A percentile compares a stretch with the other conserved stretches of the same genome.
Evolutionary conservation across 2,113 vertebrate species (phyloP).

Genomic region (Anthoscopus minutus): DNA sequence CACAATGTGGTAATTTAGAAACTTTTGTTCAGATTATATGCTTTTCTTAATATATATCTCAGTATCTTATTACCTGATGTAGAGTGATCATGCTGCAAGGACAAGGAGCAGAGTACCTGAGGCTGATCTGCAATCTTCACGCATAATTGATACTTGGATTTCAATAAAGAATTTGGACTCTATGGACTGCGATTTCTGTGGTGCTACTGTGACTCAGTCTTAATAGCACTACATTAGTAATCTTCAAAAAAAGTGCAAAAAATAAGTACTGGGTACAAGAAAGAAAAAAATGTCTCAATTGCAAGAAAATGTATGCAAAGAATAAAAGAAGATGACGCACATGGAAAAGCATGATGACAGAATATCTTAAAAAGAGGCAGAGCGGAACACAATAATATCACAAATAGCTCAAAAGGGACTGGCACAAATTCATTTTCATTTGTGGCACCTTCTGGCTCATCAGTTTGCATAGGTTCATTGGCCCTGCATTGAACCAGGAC

Average conservation of each 20-base stretch:
- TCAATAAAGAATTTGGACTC: neutral
- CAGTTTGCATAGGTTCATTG: neutral
- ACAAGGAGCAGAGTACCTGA: neutral
- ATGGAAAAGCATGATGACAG: neutral
- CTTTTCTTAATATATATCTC: neutral
- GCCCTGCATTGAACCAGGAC: neutral
- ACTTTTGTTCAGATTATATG: neutral
- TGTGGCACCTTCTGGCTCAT: conserved; percentile 26
- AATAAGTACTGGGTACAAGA: neutral
- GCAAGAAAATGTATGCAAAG: neutral
- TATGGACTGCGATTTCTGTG: neutral
- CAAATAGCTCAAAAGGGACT: neutral
- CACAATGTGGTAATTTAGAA: neutral
- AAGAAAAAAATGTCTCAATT: neutral
- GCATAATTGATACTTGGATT: neutral
- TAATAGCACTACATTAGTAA: neutral
- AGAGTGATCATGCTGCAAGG: neutral
- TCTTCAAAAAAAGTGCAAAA: neutral
- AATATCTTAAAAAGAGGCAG: neutral
- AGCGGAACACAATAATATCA: neutral
- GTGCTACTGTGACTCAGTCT: neutral
- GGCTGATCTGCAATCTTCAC: neutral
- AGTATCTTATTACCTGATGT: neutral
- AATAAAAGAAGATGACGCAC: neutral
- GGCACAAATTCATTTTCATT: conserved; percentile 23